These are phyloP conservation scores for Diplodus sargus DNA, from an alignment of 2,797 vertebrate species.

Conservation along the genomic window DNA sequence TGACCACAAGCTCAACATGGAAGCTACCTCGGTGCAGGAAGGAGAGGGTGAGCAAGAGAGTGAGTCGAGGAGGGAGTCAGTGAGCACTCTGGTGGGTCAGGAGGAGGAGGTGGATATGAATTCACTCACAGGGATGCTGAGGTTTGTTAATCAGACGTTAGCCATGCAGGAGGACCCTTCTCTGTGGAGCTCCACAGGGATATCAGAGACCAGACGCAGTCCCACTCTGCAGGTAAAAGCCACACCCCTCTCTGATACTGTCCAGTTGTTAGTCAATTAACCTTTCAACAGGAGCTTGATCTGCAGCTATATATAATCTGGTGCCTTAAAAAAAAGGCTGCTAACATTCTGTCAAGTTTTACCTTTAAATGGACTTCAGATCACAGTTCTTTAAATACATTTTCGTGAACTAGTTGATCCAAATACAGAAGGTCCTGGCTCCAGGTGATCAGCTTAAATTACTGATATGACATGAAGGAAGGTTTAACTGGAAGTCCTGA, in stretches of 20 bases:
- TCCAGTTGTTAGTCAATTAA: background rate
- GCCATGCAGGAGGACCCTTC: slow-evolving; percentile 81
- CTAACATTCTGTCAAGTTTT: background rate
- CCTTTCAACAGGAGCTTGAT: background rate
- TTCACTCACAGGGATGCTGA: slow-evolving; percentile 83
- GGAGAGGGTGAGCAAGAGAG: background rate
- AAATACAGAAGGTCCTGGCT: no score
- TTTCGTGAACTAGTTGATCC: background rate
- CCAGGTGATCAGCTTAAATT: no score
- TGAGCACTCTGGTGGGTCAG: slow-evolving; percentile 37
- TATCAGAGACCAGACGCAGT: slow-evolving; percentile 7
- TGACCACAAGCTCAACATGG: slow-evolving; percentile 1
- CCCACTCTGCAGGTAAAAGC: slow-evolving; percentile 44
- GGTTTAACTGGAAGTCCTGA: no score
- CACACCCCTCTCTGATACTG: background rate
- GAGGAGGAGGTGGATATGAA: slow-evolving; percentile 67
- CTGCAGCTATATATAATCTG: background rate
- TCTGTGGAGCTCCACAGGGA: slow-evolving; percentile 47
- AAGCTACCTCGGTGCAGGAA: slow-evolving; percentile 31
- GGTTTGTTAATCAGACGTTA: slow-evolving; percentile 83
- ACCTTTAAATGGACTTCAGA: background rate
- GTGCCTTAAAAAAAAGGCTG: background rate
- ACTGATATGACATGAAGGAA: no score
- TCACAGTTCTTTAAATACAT: background rate
- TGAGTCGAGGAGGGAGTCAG: slow-evolving; percentile 52